Conservation (phyloP, 2,113 vertebrate species). For the Jacana jacana region DNA sequence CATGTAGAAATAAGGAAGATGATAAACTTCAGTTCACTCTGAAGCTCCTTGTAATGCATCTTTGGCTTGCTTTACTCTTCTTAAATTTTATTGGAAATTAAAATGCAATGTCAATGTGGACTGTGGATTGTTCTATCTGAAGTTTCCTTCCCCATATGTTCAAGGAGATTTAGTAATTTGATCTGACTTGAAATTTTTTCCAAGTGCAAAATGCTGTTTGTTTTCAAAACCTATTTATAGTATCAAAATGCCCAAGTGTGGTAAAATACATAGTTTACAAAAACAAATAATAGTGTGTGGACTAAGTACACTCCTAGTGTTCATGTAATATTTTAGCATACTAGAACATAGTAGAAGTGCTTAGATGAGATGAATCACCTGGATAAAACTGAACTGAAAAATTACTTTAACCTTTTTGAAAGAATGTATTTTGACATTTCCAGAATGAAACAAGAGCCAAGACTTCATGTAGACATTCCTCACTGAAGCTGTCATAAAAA, state of each 20-base stretch:
- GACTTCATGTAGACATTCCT: constrained; percentile 13
- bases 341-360: background rate
- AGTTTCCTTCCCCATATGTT: background rate
- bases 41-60: background rate
- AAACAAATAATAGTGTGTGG: background rate
- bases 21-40: background rate
- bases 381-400: constrained; percentile 22
- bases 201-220: background rate
- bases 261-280: background rate
- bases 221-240: background rate
- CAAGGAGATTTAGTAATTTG: background rate
- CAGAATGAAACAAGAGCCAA: constrained; percentile 1
- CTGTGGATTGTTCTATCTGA: background rate
- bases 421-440: constrained; percentile 54
- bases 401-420: constrained; percentile 46
- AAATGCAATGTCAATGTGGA: background rate
- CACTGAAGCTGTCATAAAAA: constrained; percentile 29
- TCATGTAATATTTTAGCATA: background rate
- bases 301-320: background rate
- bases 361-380: constrained; percentile 13
- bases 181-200: background rate
- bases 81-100: background rate
- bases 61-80: background rate
- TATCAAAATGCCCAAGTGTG: background rate
- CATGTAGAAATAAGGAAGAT: background rate